A percentile compares a stretch with the other conserved stretches of the same genome.
Evolutionary conservation across 2,113 vertebrate genomes (phyloP).

Genomic region (Stigmatopora nigra): DNA sequence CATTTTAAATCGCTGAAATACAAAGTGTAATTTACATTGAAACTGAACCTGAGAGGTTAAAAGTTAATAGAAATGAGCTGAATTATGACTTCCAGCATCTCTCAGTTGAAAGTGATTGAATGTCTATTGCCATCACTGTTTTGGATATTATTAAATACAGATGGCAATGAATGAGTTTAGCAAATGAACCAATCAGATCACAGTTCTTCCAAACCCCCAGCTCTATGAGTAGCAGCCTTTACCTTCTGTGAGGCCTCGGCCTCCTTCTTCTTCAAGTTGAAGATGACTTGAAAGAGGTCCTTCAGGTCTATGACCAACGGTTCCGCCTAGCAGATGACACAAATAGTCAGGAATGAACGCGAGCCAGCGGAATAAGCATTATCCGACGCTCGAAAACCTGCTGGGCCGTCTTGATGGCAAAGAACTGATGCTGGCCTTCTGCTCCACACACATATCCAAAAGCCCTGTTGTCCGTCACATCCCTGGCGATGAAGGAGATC

Average conservation of each 20-base stretch:
- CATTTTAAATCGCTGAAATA: too few species aligned
- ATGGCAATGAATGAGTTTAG: too few species aligned
- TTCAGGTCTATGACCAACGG: conserved; percentile 90
- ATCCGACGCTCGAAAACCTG: conserved; percentile 70
- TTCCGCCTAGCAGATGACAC: conserved; percentile 73
- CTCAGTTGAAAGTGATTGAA: too few species aligned
- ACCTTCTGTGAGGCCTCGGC: conserved; percentile 78
- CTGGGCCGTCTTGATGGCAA: conserved; percentile 92
- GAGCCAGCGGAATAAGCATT: background rate
- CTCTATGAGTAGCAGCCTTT: conserved; percentile 30
- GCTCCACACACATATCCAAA: conserved; percentile 95
- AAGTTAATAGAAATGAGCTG: too few species aligned
- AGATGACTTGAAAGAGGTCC: conserved; percentile 93
- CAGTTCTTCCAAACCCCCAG: too few species aligned
- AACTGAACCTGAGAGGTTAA: too few species aligned
- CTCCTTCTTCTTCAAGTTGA: conserved; percentile 88
- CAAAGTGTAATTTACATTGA: too few species aligned
- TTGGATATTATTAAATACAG: too few species aligned
- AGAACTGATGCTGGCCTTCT: conserved; percentile 95
- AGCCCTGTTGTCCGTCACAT: conserved; percentile 91
- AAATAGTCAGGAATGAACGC: background rate
- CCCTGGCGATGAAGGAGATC: conserved; percentile 95
- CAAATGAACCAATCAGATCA: too few species aligned
- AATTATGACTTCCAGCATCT: too few species aligned
- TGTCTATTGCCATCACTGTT: too few species aligned